Evolutionary conservation across 1,140 invertebrate species (phyloP), one percentile per base, ranked within the genome.

Genomic region (Probaryconus sp.): DNA sequence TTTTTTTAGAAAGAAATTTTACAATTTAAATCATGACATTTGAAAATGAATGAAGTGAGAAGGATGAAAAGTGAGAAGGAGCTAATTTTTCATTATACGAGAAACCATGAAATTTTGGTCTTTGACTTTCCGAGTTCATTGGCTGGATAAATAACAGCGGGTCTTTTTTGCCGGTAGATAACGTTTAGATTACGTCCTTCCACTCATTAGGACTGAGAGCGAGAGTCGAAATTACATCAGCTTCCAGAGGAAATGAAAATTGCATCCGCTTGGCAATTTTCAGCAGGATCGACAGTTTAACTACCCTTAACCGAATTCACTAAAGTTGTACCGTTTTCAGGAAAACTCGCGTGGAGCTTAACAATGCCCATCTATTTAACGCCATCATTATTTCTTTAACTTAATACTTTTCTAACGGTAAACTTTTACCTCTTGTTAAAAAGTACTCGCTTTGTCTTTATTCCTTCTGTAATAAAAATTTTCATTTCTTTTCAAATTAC

Each of bases 221-320:
- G 75, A 77, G 67, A 74, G 69, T 70, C 51, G 18, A 77, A 70
- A 73, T 77, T 70, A 56, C 63, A 71, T 71, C 60, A 65, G 51
- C 40, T 53, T 40, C 18, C 28, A 51, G 48, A 64, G 71, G 64
- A 75, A 75, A 69, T 68, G 72, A 61, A 69, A 75, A 69, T 69
- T 75, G 58, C 71, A 75, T 69, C 71, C 71, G 71, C 50, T 51
- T 51, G 50, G 33, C 58, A 75, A 75, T 75, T 75, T 75, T 69
- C 65, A 63, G 38, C 48, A 45, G 31, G 64, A 75, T 69, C 48
- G 55, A 67, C 55, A 35, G 55, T 55, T 61, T 51, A 73, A 73
- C 61, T 65, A 67, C 40, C 60, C 61, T 65, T 65, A 65, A 61
- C 60, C 35, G 31, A 64, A 60, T 58, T 65, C 35, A 30, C 45